Base-by-base conservation (phyloP, 2,797 vertebrate species). In the Babyrousa celebensis region DNA sequence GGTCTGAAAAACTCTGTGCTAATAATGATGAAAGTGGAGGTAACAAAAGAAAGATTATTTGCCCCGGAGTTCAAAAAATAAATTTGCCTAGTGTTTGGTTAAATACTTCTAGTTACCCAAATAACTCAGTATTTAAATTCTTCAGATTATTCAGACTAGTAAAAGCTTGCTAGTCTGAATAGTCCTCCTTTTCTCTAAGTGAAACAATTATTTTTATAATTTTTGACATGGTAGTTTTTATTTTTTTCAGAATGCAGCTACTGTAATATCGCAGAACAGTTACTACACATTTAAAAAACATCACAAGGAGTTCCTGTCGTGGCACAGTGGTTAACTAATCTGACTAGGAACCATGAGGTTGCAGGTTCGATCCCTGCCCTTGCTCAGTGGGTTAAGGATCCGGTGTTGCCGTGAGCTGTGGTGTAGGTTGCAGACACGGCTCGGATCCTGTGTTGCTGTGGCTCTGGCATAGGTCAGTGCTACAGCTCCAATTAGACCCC, bases 61-160 rank as follows among this genome's bases (percentile, higher is more conserved):
- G 94, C 10, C 70, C 27, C 65, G 48, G 32, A 89, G 21, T 62
- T 83, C 52, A 40, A 89, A 88, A 82, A 92, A 95, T 63, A 94
- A 48, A 91, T 67, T 71, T 92, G 60, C 48, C 85, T 77, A 60
- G 48, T 89, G 12, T 91, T 93, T 96, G 58, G 14, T 60, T 86
- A 92, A 21, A 75, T 84, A 93, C 4, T 56, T 92, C 91, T 20
- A 79, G 29, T 60, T 89, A 95, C 25, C 60, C 36, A 79, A 92
- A 70, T 70, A 95, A 21, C 9, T 95, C 74, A 80, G 54, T 62
- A 93, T 72, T 87, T 71, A 83, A 89, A 67, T 65, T 84, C 25
- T 63, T 84, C 18, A 48, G 43, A 48, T 10, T 48, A 48, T 10
- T 48, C 9, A 48, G 43, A 10, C 29, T 14, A 86, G 54, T 93